Conservation (phyloP, 2,888 invertebrate genomes). For the Neria commutata region DNA sequence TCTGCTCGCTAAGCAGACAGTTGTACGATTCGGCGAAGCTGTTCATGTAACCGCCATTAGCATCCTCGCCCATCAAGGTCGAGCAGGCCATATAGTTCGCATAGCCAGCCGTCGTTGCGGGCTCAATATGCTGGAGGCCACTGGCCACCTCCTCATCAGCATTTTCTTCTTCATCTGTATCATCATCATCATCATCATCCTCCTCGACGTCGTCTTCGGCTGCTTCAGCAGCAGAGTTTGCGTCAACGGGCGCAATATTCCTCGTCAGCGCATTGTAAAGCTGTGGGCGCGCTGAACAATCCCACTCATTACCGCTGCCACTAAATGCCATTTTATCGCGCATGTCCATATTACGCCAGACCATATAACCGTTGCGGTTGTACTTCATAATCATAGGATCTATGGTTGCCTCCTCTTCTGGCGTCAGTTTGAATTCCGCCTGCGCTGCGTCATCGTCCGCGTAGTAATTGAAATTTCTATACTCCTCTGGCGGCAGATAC, state of each 20-base stretch:
- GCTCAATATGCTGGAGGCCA: not conserved
- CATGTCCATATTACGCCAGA: conserved; percentile 8
- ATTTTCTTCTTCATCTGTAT: not conserved
- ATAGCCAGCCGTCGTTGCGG: not conserved
- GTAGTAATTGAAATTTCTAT: conserved; percentile 50
- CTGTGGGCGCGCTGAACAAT: no score
- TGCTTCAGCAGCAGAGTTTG: not conserved
- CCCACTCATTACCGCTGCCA: conserved; percentile 10
- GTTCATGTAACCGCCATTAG: conserved; percentile 38
- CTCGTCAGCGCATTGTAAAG: no score
- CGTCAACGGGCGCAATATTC: no score
- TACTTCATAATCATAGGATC: not conserved
- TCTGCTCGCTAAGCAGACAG: conserved; percentile 46
- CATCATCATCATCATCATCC: conserved; percentile 19
- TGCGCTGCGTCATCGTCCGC: conserved; percentile 37
- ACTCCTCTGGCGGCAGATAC: conserved; percentile 50
- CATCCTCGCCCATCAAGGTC: not conserved
- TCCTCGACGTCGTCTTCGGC: conserved; percentile 21
- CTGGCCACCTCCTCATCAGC: not conserved
- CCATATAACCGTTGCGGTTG: not conserved
- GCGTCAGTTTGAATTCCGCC: conserved; percentile 14
- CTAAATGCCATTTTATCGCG: not conserved
- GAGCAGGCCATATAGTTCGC: not conserved
- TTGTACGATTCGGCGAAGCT: conserved; percentile 61
- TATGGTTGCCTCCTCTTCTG: conserved; percentile 12